Percentiles rank a stretch among this genome's conserved stretches.
Conservation (phyloP, 2,888 invertebrate species). For the Litoditis marina region DNA sequence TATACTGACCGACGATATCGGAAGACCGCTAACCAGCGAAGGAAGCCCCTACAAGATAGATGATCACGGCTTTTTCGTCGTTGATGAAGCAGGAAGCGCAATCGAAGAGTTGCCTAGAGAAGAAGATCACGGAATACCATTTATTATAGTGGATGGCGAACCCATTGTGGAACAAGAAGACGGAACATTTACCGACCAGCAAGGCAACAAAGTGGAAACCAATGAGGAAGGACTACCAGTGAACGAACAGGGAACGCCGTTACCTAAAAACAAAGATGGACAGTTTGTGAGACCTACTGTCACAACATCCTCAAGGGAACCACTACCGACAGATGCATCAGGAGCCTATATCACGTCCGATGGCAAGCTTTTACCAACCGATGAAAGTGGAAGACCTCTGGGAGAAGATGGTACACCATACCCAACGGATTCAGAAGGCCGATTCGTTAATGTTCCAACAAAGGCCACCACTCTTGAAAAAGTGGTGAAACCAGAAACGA, state of each 20-base stretch:
- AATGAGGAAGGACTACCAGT: not conserved
- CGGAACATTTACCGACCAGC: slow-evolving; percentile 7
- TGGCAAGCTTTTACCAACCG: slow-evolving; percentile 38
- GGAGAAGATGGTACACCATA: slow-evolving; percentile 22
- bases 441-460: too few species aligned
- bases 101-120: too few species aligned
- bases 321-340: slow-evolving; percentile 31
- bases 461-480: too few species aligned
- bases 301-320: too few species aligned
- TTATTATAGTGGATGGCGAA: too few species aligned
- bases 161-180: slow-evolving; percentile 9
- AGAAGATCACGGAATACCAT: slow-evolving; percentile 23
- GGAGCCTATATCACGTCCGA: slow-evolving; percentile 26
- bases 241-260: slow-evolving; percentile 13
- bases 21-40: slow-evolving; percentile 11
- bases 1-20: slow-evolving; percentile 33
- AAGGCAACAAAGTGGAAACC: not conserved
- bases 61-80: slow-evolving; percentile 18
- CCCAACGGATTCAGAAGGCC: slow-evolving; percentile 20
- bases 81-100: too few species aligned
- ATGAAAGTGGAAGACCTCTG: slow-evolving; percentile 30
- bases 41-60: slow-evolving; percentile 10
- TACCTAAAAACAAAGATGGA: slow-evolving; percentile 21
- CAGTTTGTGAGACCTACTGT: too few species aligned
- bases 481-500: too few species aligned